Conservation (phyloP, 2,797 vertebrate genomes). For the Yasuhikotakia modesta region DNA sequence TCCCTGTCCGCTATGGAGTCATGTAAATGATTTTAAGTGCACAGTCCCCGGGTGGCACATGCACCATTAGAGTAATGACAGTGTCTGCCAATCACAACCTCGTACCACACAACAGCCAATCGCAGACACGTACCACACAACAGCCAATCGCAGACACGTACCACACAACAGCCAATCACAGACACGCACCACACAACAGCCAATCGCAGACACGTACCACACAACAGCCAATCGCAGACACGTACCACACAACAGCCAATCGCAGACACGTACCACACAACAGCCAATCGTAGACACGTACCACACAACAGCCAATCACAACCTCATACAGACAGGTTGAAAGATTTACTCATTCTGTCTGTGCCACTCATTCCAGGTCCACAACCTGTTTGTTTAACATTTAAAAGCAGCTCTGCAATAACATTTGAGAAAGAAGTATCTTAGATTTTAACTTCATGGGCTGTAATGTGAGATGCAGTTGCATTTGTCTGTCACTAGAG, state of each 20-base stretch:
- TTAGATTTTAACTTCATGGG: not conserved
- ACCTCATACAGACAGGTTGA: too few species aligned
- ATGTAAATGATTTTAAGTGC: constrained; percentile 84
- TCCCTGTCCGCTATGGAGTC: constrained; percentile 75
- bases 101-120: too few species aligned
- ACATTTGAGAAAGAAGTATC: not conserved
- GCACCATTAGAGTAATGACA: constrained; percentile 72
- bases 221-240: too few species aligned
- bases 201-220: too few species aligned
- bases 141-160: too few species aligned
- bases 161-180: too few species aligned
- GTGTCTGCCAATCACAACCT: constrained; percentile 8
- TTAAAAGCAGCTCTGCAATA: not conserved
- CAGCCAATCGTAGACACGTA: not conserved
- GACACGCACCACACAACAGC: too few species aligned
- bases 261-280: too few species aligned
- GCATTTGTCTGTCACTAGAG: constrained; percentile 67
- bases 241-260: too few species aligned
- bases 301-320: not conserved
- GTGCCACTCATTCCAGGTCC: not conserved
- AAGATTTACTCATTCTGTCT: not conserved
- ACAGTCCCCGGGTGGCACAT: constrained; percentile 70
- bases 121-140: too few species aligned
- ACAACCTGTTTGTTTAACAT: not conserved
- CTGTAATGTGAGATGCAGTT: constrained; percentile 57